Evolutionary conservation across 2,888 invertebrate genomes (phyloP), one percentile per base, ranked within the genome.

Genomic region (Drosophila prostipennis): DNA sequence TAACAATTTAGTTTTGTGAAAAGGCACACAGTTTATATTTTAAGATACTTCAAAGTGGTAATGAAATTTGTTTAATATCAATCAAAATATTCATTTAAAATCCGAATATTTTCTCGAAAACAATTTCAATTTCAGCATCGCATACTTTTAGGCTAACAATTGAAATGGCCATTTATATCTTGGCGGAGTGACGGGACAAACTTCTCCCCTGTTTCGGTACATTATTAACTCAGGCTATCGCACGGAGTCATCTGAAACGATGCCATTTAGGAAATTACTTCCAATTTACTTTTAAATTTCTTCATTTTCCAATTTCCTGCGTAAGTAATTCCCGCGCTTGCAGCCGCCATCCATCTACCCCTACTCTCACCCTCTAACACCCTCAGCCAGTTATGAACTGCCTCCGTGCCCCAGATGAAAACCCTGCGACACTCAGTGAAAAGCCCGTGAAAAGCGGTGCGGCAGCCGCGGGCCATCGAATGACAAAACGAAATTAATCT

Each of bases 401-500:
- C 68, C 36, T 36, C 45, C 55, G 7, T 16, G 1, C 14, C 37
- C 34, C n/a, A 19, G 45, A 43, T 67, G 48, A 42, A 51, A 45
- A 23, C 49, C 19, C 36, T 23, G 42, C 48, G 37, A 37, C 64
- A 58, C 49, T 61, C 57, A 53, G 52, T 36, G 53, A 59, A 56
- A 55, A 37, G 48, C 19, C 13, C 23, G 26, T 40, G 60, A 48
- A 60, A 61, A 48, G 61, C 60, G 32, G 0, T 6, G 29, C 45
- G 37, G n/a, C 48, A 23, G 46, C 34, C 59, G 80, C 64, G 65
- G 42, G 65, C 68, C 76, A 56, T 70, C 72, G 65, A 80, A 80
- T 81, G 78, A 85, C 78, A 83, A 79, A 84, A 81, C 72, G 85
- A 81, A 79, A 74, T 81, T 84, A 83, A 87, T 83, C 82, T 83